Evolutionary conservation across 2,113 vertebrate species (phyloP).

Genomic region (Pleuronectes platessa): DNA sequence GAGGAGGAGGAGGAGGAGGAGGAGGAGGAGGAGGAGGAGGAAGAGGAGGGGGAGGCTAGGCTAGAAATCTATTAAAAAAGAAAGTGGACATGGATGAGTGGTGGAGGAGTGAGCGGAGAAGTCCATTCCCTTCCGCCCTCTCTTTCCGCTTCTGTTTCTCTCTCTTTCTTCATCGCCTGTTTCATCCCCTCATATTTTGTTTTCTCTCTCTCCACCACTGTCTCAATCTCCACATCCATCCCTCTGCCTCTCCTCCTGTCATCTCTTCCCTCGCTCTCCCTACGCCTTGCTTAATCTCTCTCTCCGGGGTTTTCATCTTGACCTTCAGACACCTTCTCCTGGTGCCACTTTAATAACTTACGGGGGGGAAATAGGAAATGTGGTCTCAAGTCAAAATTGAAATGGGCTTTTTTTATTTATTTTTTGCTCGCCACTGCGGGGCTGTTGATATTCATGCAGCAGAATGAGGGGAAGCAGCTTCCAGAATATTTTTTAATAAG

Average conservation of each 20-base stretch:
- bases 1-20: neutral
- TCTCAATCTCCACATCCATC: neutral
- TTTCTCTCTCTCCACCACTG: neutral
- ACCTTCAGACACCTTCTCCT: conserved; percentile 75
- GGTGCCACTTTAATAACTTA: conserved; percentile 73
- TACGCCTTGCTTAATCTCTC: conserved; percentile 2
- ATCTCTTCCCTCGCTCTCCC: neutral
- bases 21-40: conserved; percentile 45
- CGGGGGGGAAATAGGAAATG: conserved; percentile 68
- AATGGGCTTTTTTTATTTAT: conserved; percentile 55
- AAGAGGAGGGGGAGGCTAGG: conserved; percentile 40
- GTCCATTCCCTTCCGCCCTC: conserved; percentile 19
- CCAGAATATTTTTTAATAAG: conserved; percentile 61
- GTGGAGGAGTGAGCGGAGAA: conserved; percentile 47
- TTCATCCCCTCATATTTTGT: conserved; percentile 27
- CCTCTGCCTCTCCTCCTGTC: neutral
- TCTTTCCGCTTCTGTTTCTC: conserved; percentile 16
- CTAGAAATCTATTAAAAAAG: conserved; percentile 71
- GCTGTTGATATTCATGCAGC: conserved; percentile 71
- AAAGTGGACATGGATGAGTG: conserved; percentile 66
- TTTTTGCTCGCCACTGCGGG: conserved; percentile 35
- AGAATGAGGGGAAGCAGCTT: conserved; percentile 52
- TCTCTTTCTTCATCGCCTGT: conserved; percentile 2
- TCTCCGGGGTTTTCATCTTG: conserved; percentile 65
- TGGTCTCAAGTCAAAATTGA: conserved; percentile 72